Evolutionary conservation across 2,113 vertebrate genomes (phyloP), one percentile per base, ranked within the genome.

Genomic region (Motacilla tschutschensis): DNA sequence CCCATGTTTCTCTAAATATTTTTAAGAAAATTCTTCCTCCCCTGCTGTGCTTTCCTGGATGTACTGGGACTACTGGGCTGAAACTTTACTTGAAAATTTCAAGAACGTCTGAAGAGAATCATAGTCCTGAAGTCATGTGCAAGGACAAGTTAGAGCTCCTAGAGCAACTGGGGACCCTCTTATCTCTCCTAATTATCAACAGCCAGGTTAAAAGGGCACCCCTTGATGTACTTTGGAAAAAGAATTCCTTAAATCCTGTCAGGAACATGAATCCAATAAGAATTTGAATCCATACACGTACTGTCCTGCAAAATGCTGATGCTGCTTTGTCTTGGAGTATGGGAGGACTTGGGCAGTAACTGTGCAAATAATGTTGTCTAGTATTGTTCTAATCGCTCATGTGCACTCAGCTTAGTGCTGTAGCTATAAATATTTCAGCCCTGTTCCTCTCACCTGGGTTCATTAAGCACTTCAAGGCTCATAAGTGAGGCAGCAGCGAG

Each of bases 351-450:
- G 81, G 48, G 79, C 85, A 71, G 72, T 72, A 79, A 83, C 86
- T 90, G 64, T 87, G 53, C 79, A 85, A 83, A 64, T 77, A 63
- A 84, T 8, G 35, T 74, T 57, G 74, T 46, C 50, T 31, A 0
- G 44, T 50, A 54, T 71, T 83, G 79, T 88, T 71, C 73, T 88
- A 74, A 90, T 79, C 35, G 0, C 58, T 87, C 82, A 46, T 93
- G 93, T 89, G 85, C 10, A 5, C 87, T 83, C 87, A 87, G 79
- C 81, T 88, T 29, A 67, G 81, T 71, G 72, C 81, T 71, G 84
- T 46, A 78, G 78, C 90, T 83, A 93, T 91, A 92, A 94, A 91
- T 92, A 90, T 93, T 92, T 85, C 75, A 93, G 69, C 43, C 57
- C 75, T 77, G 48, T 33, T 93, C 74, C 89, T 86, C 60, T 86